Percentiles rank a stretch among this genome's conserved stretches.
These are phyloP conservation scores for Hirtodrosophila duncani DNA, from an alignment of 2,888 invertebrate species.

Conservation along the genomic window DNA sequence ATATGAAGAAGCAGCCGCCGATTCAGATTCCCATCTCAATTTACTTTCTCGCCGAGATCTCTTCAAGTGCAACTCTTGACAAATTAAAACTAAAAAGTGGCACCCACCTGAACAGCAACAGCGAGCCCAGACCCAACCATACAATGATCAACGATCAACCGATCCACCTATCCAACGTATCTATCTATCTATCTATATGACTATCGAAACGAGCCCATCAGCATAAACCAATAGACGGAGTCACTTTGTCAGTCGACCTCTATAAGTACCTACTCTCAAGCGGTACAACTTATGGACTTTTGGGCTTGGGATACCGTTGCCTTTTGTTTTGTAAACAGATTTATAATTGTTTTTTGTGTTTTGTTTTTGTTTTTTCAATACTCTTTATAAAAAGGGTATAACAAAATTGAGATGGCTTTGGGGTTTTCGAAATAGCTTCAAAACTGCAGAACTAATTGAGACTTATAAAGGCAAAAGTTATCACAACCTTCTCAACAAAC, in stretches of 20 bases:
- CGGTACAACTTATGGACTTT: too few species aligned
- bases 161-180: constrained; percentile 26
- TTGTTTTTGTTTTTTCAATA: constrained; percentile 14
- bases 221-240: too few species aligned
- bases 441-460: too few species aligned
- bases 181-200: constrained; percentile 34
- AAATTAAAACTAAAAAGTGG: constrained; percentile 67
- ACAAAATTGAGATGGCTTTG: too few species aligned
- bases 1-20: constrained; percentile 7
- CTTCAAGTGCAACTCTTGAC: constrained; percentile 70
- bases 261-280: constrained; percentile 36
- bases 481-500: too few species aligned
- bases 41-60: constrained; percentile 47
- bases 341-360: constrained; percentile 49
- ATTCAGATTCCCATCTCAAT: constrained; percentile 48
- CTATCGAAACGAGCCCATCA: too few species aligned
- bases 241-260: constrained; percentile 31
- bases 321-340: constrained; percentile 48
- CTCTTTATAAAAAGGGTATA: too few species aligned
- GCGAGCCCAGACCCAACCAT: not conserved
- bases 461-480: too few species aligned
- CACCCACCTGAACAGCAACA: constrained; percentile 48
- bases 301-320: too few species aligned
- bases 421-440: too few species aligned
- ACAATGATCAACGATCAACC: constrained; percentile 5